phyloP scores from a whole-genome alignment of 2,113 vertebrate genomes.

The Melanocharis versteri region DNA sequence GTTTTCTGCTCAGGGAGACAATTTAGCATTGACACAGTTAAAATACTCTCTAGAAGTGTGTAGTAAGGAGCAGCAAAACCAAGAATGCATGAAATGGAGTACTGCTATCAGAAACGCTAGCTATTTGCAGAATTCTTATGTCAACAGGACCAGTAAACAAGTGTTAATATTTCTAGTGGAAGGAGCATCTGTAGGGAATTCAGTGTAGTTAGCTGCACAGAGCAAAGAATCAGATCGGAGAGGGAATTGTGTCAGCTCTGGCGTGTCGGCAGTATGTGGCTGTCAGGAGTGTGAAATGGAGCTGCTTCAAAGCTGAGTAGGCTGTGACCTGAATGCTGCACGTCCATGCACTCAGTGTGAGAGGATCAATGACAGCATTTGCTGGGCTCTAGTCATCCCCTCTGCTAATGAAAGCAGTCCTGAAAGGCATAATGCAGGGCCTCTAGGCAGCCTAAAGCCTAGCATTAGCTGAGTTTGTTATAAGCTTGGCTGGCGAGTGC shows the following conservation, averaged over 20 bases:
- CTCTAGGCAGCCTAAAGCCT: constrained; percentile 74
- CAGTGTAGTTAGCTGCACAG: constrained; percentile 54
- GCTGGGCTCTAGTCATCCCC: constrained; percentile 71
- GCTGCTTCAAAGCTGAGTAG: constrained; percentile 75
- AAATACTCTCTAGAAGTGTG: neutral
- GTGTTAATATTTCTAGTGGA: constrained; percentile 76
- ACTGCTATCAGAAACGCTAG: constrained; percentile 22
- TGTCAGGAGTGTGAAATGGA: constrained; percentile 72
- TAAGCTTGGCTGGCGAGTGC: constrained; percentile 58
- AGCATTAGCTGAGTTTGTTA: constrained; percentile 73
- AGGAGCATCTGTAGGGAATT: constrained; percentile 62
- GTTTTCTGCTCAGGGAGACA: neutral
- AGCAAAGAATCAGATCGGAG: constrained; percentile 50
- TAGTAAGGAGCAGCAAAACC: neutral
- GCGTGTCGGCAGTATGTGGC: constrained; percentile 60
- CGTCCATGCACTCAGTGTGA: constrained; percentile 65
- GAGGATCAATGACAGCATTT: constrained; percentile 78
- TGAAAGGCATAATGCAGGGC: constrained; percentile 74
- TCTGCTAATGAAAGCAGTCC: constrained; percentile 77
- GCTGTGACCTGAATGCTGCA: constrained; percentile 74
- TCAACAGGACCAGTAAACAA: constrained; percentile 76
- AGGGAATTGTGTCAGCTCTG: constrained; percentile 67
- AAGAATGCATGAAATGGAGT: neutral
- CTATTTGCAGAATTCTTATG: constrained; percentile 71
- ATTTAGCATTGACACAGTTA: neutral